Conservation (phyloP, 2,888 invertebrate genomes). For the Xestia rhomboidea region DNA sequence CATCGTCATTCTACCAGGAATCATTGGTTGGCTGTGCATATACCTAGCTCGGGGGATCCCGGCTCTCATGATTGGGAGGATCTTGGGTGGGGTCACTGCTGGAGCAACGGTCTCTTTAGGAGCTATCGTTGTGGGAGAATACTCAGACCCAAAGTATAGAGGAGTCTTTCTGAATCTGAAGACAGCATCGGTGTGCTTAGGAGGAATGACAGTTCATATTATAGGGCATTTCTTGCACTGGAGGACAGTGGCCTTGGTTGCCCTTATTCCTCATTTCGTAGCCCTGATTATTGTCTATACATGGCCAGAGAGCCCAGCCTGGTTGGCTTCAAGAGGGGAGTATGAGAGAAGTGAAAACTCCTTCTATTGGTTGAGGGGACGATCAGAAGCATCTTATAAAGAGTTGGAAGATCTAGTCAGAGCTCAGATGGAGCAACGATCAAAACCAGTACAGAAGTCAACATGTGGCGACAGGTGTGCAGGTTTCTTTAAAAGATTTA, state of each 20-base stretch:
- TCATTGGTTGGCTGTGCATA: slow-evolving; percentile 75
- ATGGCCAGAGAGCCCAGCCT: slow-evolving; percentile 91
- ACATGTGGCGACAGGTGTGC: slow-evolving; percentile 44
- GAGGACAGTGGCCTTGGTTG: slow-evolving; percentile 73
- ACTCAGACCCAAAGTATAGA: slow-evolving; percentile 76
- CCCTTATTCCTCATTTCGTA: slow-evolving; percentile 69
- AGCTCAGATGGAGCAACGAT: slow-evolving; percentile 70
- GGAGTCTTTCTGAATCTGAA: slow-evolving; percentile 81
- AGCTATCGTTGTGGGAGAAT: slow-evolving; percentile 81
- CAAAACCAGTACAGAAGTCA: slow-evolving; percentile 39
- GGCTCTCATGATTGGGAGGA: slow-evolving; percentile 72
- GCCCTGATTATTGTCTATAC: slow-evolving; percentile 79
- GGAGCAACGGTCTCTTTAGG: slow-evolving; percentile 74
- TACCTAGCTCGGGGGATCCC: slow-evolving; percentile 71
- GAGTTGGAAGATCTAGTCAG: slow-evolving; percentile 75
- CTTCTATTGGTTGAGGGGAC: slow-evolving; percentile 89
- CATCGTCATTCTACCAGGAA: slow-evolving; percentile 73
- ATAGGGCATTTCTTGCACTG: slow-evolving; percentile 72
- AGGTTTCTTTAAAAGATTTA: slow-evolving; percentile 74
- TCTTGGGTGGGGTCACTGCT: slow-evolving; percentile 73
- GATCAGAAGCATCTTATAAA: slow-evolving; percentile 59
- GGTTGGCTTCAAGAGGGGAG: slow-evolving; percentile 87
- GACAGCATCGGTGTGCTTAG: slow-evolving; percentile 76
- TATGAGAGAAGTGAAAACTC: slow-evolving; percentile 85
- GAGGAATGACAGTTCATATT: slow-evolving; percentile 73